Evolutionary conservation across 2,113 vertebrate species (phyloP).

Genomic region (Probosciger aterrimus): DNA sequence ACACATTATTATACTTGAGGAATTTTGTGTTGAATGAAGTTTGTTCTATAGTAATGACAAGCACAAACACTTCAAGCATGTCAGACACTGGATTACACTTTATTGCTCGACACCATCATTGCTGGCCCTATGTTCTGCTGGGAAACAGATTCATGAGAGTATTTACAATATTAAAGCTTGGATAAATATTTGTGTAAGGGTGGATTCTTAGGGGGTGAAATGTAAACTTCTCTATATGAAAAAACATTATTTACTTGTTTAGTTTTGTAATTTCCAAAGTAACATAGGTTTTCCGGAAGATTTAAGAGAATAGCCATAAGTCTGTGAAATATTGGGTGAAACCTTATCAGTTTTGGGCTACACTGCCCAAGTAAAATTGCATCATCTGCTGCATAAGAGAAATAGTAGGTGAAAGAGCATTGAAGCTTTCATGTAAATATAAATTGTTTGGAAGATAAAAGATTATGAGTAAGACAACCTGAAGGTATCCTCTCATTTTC

Average conservation of each 20-base stretch:
- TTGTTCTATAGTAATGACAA: background rate
- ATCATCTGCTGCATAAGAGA: background rate
- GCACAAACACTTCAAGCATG: background rate
- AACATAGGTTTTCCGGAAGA: background rate
- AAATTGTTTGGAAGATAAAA: background rate
- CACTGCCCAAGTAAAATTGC: background rate
- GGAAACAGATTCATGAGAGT: background rate
- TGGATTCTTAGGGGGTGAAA: background rate
- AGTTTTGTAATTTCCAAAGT: background rate
- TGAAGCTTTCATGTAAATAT: background rate
- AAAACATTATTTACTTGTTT: background rate
- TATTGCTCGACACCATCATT: background rate
- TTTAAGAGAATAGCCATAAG: background rate
- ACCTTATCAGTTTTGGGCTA: background rate
- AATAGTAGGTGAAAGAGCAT: background rate
- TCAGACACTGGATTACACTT: background rate
- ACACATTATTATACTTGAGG: background rate
- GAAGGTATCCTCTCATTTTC: background rate
- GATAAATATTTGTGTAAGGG: background rate
- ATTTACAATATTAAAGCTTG: background rate
- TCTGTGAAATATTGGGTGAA: background rate
- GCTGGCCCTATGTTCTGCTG: background rate
- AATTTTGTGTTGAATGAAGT: background rate
- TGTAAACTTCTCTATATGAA: background rate
- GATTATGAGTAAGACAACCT: background rate